Base-by-base conservation (phyloP, 1,140 invertebrate species). In the Rhopalosiphum padi region DNA sequence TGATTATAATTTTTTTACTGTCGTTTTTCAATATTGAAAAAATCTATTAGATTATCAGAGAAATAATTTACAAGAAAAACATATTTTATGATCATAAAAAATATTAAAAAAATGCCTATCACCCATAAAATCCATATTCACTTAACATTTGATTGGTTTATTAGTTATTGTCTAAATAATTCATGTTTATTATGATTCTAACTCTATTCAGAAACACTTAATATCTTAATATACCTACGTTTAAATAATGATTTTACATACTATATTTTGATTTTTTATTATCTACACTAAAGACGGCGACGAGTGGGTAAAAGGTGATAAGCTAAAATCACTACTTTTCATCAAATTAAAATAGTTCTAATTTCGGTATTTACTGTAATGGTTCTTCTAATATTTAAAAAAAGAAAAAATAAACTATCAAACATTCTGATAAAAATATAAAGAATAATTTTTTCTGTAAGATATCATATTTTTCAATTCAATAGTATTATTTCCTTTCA, bases 1-100 rank as follows among this genome's bases (percentile, higher is more conserved):
- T 89, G 87, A 89, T 89, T 41, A 30, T 43, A 60, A 90, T 90
- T 60, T 90, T 77, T 46, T 60, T 55, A 90, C 37, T 90, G 51
- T 89, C 48, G n/a, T 55, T 53, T 89, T 89, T 89, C 21, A 21
- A 88, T 88, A 22, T 37, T 55, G 23, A 53, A 41, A 15, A 53
- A 51, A 22, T 37, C 51, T 8, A 22, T 18, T 21, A 30, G 22
- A 22, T 25, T 35, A 55, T 55, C 37, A 35, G 30, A 48, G 43
- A 86, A n/a, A 86, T 46, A 21, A 6, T 86, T 23, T 86, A 25
- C 5, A 46, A 68, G 60, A 68, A 4, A 68, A 35, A 77, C 30
- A n/a, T n/a, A 15, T 77, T n/a, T 18, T 68, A 68, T 68, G 15
- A 68, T 68, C 4, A 77, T n/a, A 77, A 77, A 77, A 77, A 68